These are phyloP conservation scores for Chymomyza fuscimana DNA, from an alignment of 2,888 invertebrate species.

Conservation along the genomic window DNA sequence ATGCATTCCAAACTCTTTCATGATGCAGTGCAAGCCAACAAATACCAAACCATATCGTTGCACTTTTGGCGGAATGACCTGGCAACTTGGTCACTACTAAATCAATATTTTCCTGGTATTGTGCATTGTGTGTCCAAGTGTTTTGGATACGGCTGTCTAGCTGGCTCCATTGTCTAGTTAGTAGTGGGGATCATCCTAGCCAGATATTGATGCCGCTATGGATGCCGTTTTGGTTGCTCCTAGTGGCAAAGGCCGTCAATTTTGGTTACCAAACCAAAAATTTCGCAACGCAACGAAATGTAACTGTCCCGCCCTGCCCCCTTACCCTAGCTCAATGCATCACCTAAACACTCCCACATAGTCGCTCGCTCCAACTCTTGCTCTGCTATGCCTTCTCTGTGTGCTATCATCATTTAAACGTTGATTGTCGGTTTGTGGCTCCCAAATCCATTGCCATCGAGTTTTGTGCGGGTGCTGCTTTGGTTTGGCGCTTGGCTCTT, in stretches of 20 bases:
- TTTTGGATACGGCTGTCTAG: background rate
- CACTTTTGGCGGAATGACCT: background rate
- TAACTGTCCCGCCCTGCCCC: constrained; percentile 54
- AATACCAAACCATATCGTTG: background rate
- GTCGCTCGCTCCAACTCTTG: background rate
- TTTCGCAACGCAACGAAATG: constrained; percentile 46
- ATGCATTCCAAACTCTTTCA: background rate
- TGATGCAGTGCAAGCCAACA: background rate
- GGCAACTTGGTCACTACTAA: constrained; percentile 38
- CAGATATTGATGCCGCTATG: background rate
- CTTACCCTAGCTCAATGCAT: background rate
- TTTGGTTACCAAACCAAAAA: constrained; percentile 48
- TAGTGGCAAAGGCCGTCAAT: constrained; percentile 41
- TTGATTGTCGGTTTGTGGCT: constrained; percentile 46
- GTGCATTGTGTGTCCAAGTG: constrained; percentile 19
- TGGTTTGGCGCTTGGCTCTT: constrained; percentile 19
- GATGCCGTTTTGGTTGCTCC: background rate
- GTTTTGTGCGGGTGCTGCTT: constrained; percentile 27
- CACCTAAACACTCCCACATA: background rate
- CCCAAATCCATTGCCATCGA: background rate
- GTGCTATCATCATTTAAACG: constrained; percentile 59
- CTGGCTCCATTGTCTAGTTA: background rate
- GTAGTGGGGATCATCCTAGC: background rate
- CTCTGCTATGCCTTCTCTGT: background rate
- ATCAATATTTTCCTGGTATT: constrained; percentile 52